Base-by-base conservation (phyloP, 2,888 invertebrate genomes). In the Aphelenchoides bicaudatus region DNA sequence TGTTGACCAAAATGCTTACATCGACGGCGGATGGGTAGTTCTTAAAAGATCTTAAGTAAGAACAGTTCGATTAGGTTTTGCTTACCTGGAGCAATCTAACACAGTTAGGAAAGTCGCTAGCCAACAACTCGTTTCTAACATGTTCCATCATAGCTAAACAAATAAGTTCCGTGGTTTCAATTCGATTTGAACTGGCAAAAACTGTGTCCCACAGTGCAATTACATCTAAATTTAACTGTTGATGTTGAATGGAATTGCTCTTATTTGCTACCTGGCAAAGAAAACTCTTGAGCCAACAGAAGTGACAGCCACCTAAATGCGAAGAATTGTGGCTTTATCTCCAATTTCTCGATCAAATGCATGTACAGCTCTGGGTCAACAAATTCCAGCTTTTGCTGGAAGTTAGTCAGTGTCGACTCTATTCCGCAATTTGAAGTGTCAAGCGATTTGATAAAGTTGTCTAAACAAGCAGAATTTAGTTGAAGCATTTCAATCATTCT, bases 61-160 rank as follows among this genome's bases (percentile, higher is more conserved):
- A 65, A 25, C 37, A 4, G 19, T 23, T 23, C 5, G 47, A 4
- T 23, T 21, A 39, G n/a, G 16, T 13, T n/a, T 8, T 37, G 21
- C 53, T 50, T 78, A 86, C 86, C 83, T 94, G 94, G 28, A 96
- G 83, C 10, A 96, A 83, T 81, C 94, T 93, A 50, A 98, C 89
- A 82, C 91, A 92, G 28, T 87, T 85, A 52, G 93, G 88, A 82
- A 96, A 98, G 81, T 96, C 96, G 53, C 88, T 89, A 56, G 82
- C 84, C 56, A 96, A 82, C 62, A 98, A 83, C 70, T 88, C 86
- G 50, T 90, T 87, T 78, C 89, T 85, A 67, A 92, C 90, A 86
- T 84, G 92, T 91, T 92, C 84, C 71, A 98, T 88, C 96, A 98
- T 98, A 74, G 94, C 90, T 83, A 91, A 90, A 81, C 94, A 94